Evolutionary conservation across 2,888 invertebrate species (phyloP), one percentile per base, ranked within the genome.

Genomic region (Oscheius sp.): DNA sequence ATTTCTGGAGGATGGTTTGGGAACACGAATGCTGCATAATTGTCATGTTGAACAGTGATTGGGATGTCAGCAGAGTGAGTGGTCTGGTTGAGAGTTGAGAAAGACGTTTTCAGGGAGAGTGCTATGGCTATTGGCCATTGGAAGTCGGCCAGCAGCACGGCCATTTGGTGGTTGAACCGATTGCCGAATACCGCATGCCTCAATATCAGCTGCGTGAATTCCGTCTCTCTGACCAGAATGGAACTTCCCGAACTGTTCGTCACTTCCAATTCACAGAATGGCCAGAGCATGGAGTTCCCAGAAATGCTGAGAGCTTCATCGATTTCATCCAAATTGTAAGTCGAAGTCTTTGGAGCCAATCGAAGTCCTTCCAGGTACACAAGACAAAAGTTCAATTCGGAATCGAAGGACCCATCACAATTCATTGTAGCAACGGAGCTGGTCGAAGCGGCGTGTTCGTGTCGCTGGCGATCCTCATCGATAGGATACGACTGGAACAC

Each of bases 1-100:
- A 99, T 88, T 94, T 99, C 88, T 99, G 98, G 98, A 91, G 97
- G 72, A 97, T 97, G 96, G 90, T 99, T 48, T 99, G 98, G 98
- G 97, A 98, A 87, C 96, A 97, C 88, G 97, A 99, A 88, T 96
- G 96, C 1, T 96, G 96, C 45, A 97, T 98, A 87, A 93, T 98
- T 76, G 98, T 98, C 31, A 98, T 98, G 96, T 89, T 98, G 10
- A 71, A 69, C 17, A 71, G 70, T 33, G 66, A 66, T 5, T 69
- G 37, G 58, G 78, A 78, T 34, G 55, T 69, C 8, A 69, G 69
- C 58, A 45, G 65, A 23, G 70, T 70, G 3, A 29, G 70, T 6
- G 29, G 4, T 20, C 23, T 33, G 6, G 55, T 52, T 34, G 25
- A 45, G 8, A 17, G 39, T 39, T 53, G 20, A 34, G 20, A 37